phyloP scores from a whole-genome alignment of 1,140 invertebrate species.

The Trichoplusia ni region DNA sequence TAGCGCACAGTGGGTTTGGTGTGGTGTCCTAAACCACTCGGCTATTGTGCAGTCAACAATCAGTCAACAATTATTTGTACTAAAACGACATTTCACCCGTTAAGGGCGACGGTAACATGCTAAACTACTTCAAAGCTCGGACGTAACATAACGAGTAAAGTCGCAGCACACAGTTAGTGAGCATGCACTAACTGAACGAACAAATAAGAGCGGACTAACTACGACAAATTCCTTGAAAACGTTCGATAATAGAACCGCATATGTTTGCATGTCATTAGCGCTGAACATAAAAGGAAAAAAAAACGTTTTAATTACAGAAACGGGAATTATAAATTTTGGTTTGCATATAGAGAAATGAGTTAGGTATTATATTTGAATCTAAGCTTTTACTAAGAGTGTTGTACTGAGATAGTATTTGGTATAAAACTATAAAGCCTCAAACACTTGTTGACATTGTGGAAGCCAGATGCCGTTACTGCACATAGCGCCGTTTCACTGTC shows the following conservation, averaged over 20 bases:
- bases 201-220: neutral
- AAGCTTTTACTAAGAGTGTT: too few relatives aligned
- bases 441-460: too few relatives aligned
- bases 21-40: too few relatives aligned
- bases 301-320: too few relatives aligned
- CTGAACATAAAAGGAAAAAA: conserved; percentile 3
- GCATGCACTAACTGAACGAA: neutral
- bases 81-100: neutral
- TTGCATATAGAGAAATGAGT: neutral
- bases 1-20: too few relatives aligned
- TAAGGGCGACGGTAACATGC: neutral
- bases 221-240: neutral
- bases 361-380: too few relatives aligned
- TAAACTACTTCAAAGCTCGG: neutral
- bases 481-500: too few relatives aligned
- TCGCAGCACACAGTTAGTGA: conserved; percentile 3
- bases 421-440: too few relatives aligned
- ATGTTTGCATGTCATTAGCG: neutral
- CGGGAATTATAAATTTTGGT: too few relatives aligned
- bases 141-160: neutral
- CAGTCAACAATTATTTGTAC: neutral
- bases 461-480: too few relatives aligned
- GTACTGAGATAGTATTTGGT: too few relatives aligned
- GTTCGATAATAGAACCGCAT: neutral
- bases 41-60: too few relatives aligned